phyloP scores from a whole-genome alignment of 2,113 vertebrate species.

The Rhabdomys dilectus region DNA sequence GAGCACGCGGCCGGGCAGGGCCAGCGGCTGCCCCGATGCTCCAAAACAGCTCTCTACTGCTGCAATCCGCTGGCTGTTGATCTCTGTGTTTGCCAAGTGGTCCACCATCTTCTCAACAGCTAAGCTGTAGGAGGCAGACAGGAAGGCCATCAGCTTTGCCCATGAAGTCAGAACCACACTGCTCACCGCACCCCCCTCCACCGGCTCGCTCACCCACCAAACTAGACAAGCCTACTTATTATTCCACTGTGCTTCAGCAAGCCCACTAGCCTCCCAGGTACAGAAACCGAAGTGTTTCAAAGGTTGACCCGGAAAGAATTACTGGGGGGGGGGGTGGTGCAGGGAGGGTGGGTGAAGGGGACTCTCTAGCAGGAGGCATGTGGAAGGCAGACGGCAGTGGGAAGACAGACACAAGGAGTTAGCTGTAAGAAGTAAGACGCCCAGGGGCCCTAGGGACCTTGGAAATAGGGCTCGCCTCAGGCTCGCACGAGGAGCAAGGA shows the following conservation, averaged over 20 bases:
- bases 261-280: neutral
- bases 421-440: neutral
- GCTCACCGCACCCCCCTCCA: rapidly evolving
- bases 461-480: neutral
- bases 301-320: neutral
- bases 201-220: no score
- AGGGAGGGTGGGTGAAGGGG: neutral
- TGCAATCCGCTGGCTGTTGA: conserved; percentile 91
- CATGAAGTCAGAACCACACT: neutral
- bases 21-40: conserved; percentile 86
- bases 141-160: neutral
- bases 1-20: conserved; percentile 89
- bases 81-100: conserved; percentile 84
- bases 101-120: conserved; percentile 85
- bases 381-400: neutral
- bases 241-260: neutral
- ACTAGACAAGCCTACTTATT: neutral
- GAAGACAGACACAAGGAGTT: no score
- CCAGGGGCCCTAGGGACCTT: neutral
- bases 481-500: neutral
- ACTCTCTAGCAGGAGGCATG: rapidly evolving
- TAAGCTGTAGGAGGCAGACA: conserved; percentile 25
- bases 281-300: neutral
- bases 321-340: neutral
- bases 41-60: conserved; percentile 92